Percentiles rank a stretch among this genome's conserved stretches.
Evolutionary conservation across 2,113 vertebrate species (phyloP).

Genomic region (Paracanthobrama guichenoti): DNA sequence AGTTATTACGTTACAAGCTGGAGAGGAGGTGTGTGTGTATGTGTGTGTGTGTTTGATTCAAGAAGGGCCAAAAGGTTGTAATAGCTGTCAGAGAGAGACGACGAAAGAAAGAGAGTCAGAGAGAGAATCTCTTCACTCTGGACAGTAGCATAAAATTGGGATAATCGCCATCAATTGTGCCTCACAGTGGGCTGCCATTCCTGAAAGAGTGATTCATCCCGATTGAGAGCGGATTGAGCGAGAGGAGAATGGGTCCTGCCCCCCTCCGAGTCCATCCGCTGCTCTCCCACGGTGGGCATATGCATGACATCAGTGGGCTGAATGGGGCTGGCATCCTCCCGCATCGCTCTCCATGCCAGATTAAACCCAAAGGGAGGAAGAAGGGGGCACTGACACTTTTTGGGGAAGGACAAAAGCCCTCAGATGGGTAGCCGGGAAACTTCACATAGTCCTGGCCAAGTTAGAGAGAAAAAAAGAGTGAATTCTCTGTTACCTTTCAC

Average conservation of each 20-base stretch:
- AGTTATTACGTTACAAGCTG: background rate
- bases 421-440: constrained; percentile 75
- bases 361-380: constrained; percentile 60
- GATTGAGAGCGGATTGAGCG: constrained; percentile 69
- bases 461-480: constrained; percentile 43
- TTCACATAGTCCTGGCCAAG: constrained; percentile 80
- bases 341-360: constrained; percentile 56
- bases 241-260: constrained; percentile 54
- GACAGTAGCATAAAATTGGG: constrained; percentile 79
- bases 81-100: constrained; percentile 26
- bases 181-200: constrained; percentile 75
- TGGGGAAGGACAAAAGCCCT: constrained; percentile 76
- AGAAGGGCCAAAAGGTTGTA: constrained; percentile 15
- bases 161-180: constrained; percentile 81
- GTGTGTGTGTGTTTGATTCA: background rate
- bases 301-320: constrained; percentile 78
- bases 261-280: constrained; percentile 63
- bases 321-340: constrained; percentile 73
- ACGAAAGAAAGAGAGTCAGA: constrained; percentile 15
- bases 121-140: constrained; percentile 71
- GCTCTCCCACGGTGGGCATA: constrained; percentile 82
- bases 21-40: background rate
- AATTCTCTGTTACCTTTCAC: constrained; percentile 56
- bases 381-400: constrained; percentile 76
- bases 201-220: constrained; percentile 81